Base-by-base conservation (phyloP, 2,113 vertebrate species). In the Tragelaphus buxtoni region DNA sequence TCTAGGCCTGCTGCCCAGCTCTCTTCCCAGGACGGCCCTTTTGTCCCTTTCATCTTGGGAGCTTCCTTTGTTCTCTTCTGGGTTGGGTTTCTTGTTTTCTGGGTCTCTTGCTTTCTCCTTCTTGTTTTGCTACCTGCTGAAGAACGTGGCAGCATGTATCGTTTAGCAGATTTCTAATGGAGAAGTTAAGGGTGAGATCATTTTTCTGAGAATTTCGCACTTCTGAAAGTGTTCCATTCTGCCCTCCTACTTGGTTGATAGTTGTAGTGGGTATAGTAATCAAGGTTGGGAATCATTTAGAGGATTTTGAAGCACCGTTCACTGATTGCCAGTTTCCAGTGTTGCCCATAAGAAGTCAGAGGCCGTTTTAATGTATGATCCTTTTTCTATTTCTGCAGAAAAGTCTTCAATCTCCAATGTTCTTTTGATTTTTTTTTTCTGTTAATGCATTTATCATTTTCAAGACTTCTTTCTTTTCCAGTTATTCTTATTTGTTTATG, bases 181-280 rank as follows among this genome's bases (percentile, higher is more conserved):
- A 88, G 91, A 45, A 72, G 3, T 18, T 18, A 9, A 9, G 14
- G 51, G 26, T 35, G 49, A 39, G 79, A 35, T n/a, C 5, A n/a
- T 76, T 58, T 95, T 95, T 63, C 24, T 16, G 82, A 56, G 51
- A 91, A 74, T 26, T 79, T 72, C 4, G 12, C 14, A 1, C 18
- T 51, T 26, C 45, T 80, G 58, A 35, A 83, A 53, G 24, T 47
- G 28, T 60, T n/a, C 56, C 58, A 7, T 20, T 76, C 76, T 72
- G 47, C 10, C 30, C 16, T n/a, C 7, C 26, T 20, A 12, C 63
- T 22, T 30, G n/a, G 9, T 4, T 39, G 79, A 81, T 77, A 85
- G 84, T 92, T 96, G 85, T 24, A 0, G 81, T 94, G 88, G 94
- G 85, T 95, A 95, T 94, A 88, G 96, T 95, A 96, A 26, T 74